Percentiles rank a stretch among this genome's conserved stretches.
phyloP scores from a whole-genome alignment of 2,888 invertebrate genomes.

The Leucophenga montana region DNA sequence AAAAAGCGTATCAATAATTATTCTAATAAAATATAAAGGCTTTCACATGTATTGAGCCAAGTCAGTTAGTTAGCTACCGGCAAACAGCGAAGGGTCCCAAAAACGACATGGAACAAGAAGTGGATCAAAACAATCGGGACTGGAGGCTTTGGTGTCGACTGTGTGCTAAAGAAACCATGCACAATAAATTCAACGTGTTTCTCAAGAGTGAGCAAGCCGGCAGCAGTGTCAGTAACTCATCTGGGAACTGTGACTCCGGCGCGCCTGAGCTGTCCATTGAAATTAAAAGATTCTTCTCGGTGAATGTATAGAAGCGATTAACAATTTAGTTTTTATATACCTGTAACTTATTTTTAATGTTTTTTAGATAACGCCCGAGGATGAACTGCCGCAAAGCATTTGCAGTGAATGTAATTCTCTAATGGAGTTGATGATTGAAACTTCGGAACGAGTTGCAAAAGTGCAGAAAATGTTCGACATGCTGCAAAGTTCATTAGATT shows the following conservation, averaged over 20 bases:
- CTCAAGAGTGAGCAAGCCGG: not conserved
- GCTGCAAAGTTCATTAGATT: not conserved
- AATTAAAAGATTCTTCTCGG: not conserved
- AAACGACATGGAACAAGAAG: too few species aligned
- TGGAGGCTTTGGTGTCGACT: not conserved
- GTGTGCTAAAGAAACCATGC: not conserved
- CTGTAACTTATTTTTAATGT: not conserved
- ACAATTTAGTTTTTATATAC: not conserved
- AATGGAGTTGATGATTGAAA: not conserved
- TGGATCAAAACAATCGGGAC: too few species aligned
- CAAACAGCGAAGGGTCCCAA: too few species aligned
- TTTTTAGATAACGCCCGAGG: not conserved
- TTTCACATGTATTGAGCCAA: too few species aligned
- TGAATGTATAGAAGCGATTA: not conserved
- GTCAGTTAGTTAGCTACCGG: too few species aligned
- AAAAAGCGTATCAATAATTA: too few species aligned
- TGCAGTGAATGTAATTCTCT: not conserved
- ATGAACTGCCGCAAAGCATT: not conserved
- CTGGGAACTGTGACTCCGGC: not conserved
- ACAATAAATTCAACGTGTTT: not conserved
- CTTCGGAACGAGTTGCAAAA: not conserved
- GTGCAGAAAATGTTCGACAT: not conserved
- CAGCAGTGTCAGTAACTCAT: not conserved
- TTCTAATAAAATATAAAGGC: too few species aligned
- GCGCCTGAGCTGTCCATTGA: not conserved